Conservation (phyloP, 2,888 invertebrate genomes). For the Melikaiella ostensackeni region DNA sequence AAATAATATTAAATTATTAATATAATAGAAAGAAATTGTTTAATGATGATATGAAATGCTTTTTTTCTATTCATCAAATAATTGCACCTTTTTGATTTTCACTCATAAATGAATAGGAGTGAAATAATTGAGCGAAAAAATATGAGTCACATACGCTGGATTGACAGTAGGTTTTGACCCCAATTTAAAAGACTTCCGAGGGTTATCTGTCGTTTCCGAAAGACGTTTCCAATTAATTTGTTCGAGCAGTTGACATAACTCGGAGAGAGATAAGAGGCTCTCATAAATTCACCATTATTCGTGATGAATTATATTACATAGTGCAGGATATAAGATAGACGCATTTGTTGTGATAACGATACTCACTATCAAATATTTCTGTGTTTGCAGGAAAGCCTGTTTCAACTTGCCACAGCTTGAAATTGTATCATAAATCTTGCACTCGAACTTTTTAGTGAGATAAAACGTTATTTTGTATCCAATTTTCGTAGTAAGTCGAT, state of each 20-base stretch:
- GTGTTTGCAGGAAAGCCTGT: constrained; percentile 1
- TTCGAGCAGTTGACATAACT: constrained; percentile 62
- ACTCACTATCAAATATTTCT: constrained; percentile 11
- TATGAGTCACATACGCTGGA: constrained; percentile 14
- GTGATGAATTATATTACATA: constrained; percentile 25
- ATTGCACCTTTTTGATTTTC: too few species aligned
- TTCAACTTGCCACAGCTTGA: constrained; percentile 9
- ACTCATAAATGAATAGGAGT: too few species aligned
- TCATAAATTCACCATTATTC: constrained; percentile 54
- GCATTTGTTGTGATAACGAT: constrained; percentile 10
- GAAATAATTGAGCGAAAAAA: constrained; percentile 29
- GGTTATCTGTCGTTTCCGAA: constrained; percentile 62
- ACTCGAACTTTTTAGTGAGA: constrained; percentile 14
- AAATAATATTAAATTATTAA: too few species aligned
- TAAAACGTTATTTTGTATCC: neutral
- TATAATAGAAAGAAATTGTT: too few species aligned
- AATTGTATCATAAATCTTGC: constrained; percentile 33
- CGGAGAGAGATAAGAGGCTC: constrained; percentile 57
- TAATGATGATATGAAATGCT: too few species aligned
- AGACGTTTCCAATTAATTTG: constrained; percentile 69
- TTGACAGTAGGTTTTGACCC: constrained; percentile 31
- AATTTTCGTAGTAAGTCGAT: neutral
- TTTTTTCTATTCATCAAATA: too few species aligned
- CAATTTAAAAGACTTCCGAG: constrained; percentile 45
- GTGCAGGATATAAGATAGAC: constrained; percentile 12